Base-by-base conservation (phyloP, 2,888 invertebrate species). In the Mycalesis mineus region DNA sequence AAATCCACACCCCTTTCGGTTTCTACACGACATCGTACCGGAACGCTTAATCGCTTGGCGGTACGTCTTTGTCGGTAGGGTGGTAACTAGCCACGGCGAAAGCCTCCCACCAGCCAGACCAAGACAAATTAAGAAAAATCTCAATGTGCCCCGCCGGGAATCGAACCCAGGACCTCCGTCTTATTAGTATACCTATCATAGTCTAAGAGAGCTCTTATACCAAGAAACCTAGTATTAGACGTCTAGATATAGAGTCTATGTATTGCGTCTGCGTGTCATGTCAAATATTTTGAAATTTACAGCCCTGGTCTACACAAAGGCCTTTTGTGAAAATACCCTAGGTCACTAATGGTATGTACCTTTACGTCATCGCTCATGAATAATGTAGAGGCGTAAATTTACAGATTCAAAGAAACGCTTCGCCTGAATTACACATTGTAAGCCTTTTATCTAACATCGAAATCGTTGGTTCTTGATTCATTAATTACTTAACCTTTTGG, bases 381-480 rank as follows among this genome's bases (percentile, higher is more conserved):
- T 76, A 77, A 78, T 77, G 67, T 65, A 66, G 36, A 61, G 28
- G 78, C 78, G 75, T 82, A 13, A 77, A 78, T 82, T 82, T 73
- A 58, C 37, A 45, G 58, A 44, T 58, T 50, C 54, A 44, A 45
- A 8, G 50, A 55, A 54, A 55, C 45, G 44, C 49, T 57, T 31
- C 49, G 13, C 6, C 42, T 22, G 36, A 47, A 40, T 52, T 52
- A 47, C 47, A 47, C 52, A 45, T 40, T 57, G 40, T 29, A 47
- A 13, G 6, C 15, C 9, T 33, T 47, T 47, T 17, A 45, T 45
- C 29, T 13, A 22, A 2, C 22, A 22, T 22, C 5, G 5, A 22
- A 22, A 22, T 22, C 22, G 2, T 22, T 22, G 5, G 3, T 31
- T 15, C 33, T 31, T 33, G 33, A 33, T 15, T 33, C 37, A 41